phyloP scores from a whole-genome alignment of 2,113 vertebrate species.

The Heterocephalus glaber region DNA sequence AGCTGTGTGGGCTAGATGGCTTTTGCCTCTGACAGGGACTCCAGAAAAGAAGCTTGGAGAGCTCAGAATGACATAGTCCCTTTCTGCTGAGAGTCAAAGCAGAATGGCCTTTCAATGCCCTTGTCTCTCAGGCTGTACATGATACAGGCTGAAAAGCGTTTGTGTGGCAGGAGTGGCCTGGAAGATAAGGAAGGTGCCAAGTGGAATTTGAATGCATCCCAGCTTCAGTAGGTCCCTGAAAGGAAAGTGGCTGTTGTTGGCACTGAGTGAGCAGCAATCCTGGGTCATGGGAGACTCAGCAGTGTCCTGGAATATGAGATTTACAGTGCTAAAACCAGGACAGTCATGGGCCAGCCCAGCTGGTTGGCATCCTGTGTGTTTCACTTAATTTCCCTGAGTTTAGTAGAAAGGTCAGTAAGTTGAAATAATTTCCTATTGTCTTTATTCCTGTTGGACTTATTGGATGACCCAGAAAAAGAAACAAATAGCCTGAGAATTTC shows the following conservation, averaged over 20 bases:
- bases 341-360: neutral
- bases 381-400: conserved; percentile 9
- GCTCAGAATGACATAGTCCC: conserved; percentile 64
- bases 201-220: conserved; percentile 67
- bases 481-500: neutral
- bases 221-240: neutral
- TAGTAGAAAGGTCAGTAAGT: neutral
- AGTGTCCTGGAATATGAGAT: neutral
- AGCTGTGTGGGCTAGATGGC: conserved; percentile 65
- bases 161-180: neutral
- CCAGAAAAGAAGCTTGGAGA: conserved; percentile 66
- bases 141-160: neutral
- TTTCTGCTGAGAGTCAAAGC: conserved; percentile 70
- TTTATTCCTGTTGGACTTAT: conserved; percentile 11
- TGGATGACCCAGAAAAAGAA: conserved; percentile 27
- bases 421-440: conserved; percentile 47
- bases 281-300: neutral
- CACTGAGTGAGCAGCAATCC: neutral
- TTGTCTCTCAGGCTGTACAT: conserved; percentile 70
- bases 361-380: neutral
- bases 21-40: conserved; percentile 70
- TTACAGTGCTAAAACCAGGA: neutral
- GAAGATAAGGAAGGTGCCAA: conserved; percentile 54
- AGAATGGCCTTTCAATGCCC: conserved; percentile 74
- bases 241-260: neutral